Conservation (phyloP, 2,888 invertebrate species). For the Physocephala rufipes region DNA sequence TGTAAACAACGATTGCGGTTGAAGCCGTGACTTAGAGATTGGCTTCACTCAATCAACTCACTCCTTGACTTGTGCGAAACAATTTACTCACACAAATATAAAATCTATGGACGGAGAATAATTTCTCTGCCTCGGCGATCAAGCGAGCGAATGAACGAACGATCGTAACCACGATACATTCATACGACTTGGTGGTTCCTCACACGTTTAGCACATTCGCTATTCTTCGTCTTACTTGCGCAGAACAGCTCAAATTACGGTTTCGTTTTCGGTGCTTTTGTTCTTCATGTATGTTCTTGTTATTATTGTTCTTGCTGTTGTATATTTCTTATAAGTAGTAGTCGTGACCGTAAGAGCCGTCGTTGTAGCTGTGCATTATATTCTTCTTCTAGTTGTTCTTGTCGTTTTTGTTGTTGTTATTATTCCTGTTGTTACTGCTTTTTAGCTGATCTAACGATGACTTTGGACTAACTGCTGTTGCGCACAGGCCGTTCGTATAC, state of each 20-base stretch:
- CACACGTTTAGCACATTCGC: constrained; percentile 33
- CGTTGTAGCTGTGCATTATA: constrained; percentile 51
- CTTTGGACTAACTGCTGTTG: constrained; percentile 62
- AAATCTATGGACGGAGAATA: background rate
- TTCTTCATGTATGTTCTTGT: constrained; percentile 40
- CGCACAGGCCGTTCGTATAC: constrained; percentile 63
- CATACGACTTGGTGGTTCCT: constrained; percentile 7
- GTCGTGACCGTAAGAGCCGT: constrained; percentile 1
- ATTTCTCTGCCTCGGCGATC: background rate
- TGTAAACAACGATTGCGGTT: background rate
- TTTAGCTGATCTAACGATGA: constrained; percentile 41
- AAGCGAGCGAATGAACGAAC: background rate
- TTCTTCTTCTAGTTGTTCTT: constrained; percentile 46
- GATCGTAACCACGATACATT: constrained; percentile 6
- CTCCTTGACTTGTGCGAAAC: background rate
- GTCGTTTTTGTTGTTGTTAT: constrained; percentile 36
- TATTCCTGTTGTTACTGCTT: constrained; percentile 26
- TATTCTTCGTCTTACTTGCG: constrained; percentile 38
- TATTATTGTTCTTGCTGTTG: constrained; percentile 30
- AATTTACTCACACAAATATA: background rate
- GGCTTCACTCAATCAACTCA: background rate
- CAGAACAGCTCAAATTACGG: constrained; percentile 40
- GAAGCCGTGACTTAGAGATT: background rate
- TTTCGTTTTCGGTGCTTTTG: constrained; percentile 55
- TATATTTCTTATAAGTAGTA: background rate